Percentiles rank a stretch among this genome's conserved stretches.
Conservation (phyloP, 2,888 invertebrate species). For the Ochropleura leucogaster region DNA sequence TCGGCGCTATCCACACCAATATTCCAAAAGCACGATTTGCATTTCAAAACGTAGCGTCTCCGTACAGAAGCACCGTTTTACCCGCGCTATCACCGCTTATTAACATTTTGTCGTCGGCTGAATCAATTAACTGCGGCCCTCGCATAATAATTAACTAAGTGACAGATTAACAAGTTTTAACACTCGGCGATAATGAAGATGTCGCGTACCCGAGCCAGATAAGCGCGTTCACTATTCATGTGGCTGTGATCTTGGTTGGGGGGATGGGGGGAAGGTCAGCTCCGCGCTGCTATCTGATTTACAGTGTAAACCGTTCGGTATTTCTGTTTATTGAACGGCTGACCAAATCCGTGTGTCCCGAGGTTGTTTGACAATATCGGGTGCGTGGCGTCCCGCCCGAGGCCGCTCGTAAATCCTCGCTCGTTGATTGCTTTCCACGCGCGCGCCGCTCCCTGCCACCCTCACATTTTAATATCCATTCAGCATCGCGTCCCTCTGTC, state of each 20-base stretch:
- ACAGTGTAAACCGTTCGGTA: conserved; percentile 58
- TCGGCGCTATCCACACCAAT: conserved; percentile 79
- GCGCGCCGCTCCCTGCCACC: conserved; percentile 69
- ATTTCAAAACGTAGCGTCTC: conserved; percentile 75
- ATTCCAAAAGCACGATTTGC: conserved; percentile 82
- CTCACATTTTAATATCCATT: conserved; percentile 79
- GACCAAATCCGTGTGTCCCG: conserved; percentile 60
- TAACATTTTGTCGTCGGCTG: conserved; percentile 89
- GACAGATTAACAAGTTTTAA: conserved; percentile 89
- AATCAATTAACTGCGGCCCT: conserved; percentile 86
- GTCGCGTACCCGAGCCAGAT: conserved; percentile 79
- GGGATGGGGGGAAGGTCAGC: conserved; percentile 63
- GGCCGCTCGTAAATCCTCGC: conserved; percentile 80
- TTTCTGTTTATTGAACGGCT: conserved; percentile 60
- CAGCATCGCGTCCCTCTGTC: conserved; percentile 71
- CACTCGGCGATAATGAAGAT: conserved; percentile 89
- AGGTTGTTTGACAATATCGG: conserved; percentile 68
- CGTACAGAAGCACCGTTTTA: conserved; percentile 65
- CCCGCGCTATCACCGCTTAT: conserved; percentile 82
- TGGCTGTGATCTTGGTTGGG: background rate
- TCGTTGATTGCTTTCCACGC: conserved; percentile 83
- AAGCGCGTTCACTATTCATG: conserved; percentile 42
- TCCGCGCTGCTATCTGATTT: conserved; percentile 59
- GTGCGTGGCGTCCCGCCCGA: conserved; percentile 68
- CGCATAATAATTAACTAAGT: conserved; percentile 88